phyloP scores from a whole-genome alignment of 2,888 invertebrate genomes.

The Carterocephalus palaemon region DNA sequence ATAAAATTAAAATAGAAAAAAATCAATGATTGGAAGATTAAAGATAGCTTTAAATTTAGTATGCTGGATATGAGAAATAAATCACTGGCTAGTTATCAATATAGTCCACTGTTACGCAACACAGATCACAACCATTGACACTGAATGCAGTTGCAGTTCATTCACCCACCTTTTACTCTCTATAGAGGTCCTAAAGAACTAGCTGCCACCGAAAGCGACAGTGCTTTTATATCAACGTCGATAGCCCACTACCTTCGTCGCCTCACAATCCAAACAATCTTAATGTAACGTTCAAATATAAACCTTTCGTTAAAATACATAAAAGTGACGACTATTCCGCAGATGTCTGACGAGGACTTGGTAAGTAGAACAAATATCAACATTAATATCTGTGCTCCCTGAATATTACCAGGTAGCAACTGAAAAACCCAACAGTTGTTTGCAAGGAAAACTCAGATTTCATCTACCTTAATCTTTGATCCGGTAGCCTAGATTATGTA shows the following conservation, averaged over 20 bases:
- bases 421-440: constrained; percentile 34
- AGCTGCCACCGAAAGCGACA: constrained; percentile 67
- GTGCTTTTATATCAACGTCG: constrained; percentile 70
- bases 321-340: constrained; percentile 24
- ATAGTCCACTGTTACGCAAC: constrained; percentile 36
- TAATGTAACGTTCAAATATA: constrained; percentile 42
- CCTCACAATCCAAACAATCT: constrained; percentile 47
- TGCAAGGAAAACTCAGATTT: constrained; percentile 43
- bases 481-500: constrained; percentile 5
- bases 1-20: no score
- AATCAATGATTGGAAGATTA: no score
- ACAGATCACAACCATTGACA: constrained; percentile 46
- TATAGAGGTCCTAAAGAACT: constrained; percentile 67
- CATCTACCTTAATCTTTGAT: background rate
- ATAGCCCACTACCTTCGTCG: constrained; percentile 67
- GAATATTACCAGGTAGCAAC: constrained; percentile 59
- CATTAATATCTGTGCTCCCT: constrained; percentile 36
- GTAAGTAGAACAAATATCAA: constrained; percentile 8
- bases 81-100: constrained; percentile 36
- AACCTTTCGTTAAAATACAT: constrained; percentile 42
- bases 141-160: constrained; percentile 45
- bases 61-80: no score
- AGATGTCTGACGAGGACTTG: constrained; percentile 12
- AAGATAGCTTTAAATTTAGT: no score
- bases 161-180: constrained; percentile 74